Percentiles rank a stretch among this genome's conserved stretches.
phyloP scores from a whole-genome alignment of 2,888 invertebrate species.

The Trichopria drosophilae region DNA sequence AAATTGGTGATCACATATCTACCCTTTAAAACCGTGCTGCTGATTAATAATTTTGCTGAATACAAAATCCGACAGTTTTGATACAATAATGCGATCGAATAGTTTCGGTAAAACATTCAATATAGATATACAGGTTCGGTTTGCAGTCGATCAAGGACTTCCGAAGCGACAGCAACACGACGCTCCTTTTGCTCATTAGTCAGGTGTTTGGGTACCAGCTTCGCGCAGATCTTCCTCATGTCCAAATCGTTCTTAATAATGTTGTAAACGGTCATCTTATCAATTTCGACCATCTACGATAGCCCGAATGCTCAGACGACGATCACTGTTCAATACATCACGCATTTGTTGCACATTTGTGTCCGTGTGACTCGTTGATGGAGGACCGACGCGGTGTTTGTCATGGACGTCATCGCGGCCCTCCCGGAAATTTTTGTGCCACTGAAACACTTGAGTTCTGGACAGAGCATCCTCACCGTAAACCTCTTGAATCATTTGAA shows the following conservation, averaged over 20 bases:
- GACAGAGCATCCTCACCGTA: conserved; percentile 9
- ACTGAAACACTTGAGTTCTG: conserved; percentile 8
- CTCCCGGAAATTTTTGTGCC: conserved; percentile 16
- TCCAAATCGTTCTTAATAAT: conserved; percentile 31
- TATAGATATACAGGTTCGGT: no score
- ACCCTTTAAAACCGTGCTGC: no score
- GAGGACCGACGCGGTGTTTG: conserved; percentile 29
- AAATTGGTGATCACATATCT: no score
- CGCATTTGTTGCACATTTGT: conserved; percentile 16
- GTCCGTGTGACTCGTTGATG: conserved; percentile 12
- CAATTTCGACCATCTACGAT: conserved; percentile 10
- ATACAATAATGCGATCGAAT: no score
- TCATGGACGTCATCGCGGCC: conserved; percentile 32
- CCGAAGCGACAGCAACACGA: conserved; percentile 10
- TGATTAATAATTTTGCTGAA: no score
- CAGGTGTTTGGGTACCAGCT: conserved; percentile 36
- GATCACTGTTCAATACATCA: conserved; percentile 17
- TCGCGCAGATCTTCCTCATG: conserved; percentile 38
- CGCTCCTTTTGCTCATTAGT: conserved; percentile 32
- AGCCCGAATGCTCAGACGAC: conserved; percentile 17
- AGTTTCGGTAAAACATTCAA: no score
- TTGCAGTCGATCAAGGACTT: conserved; percentile 18
- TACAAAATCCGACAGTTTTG: no score
- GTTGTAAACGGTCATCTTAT: conserved; percentile 7
- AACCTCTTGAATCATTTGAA: conserved; percentile 4